Percentiles rank a stretch among this genome's conserved stretches.
Conservation (phyloP, 2,888 invertebrate genomes). For the Drosophila atripex region DNA sequence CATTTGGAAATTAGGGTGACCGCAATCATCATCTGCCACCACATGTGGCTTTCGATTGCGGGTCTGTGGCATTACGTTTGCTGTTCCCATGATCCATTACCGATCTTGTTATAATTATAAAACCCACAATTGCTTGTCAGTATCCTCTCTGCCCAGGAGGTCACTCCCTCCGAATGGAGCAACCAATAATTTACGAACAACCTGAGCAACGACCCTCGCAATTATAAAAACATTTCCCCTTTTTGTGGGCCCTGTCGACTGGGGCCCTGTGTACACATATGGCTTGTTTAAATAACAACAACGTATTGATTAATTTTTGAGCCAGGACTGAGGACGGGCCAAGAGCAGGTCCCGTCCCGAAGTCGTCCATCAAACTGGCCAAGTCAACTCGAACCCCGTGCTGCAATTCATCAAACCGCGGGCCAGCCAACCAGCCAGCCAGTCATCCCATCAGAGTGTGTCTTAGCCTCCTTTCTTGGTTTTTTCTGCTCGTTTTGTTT, state of each 20-base stretch:
- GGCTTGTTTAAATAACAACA: slow-evolving; percentile 60
- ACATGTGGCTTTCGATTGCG: slow-evolving; percentile 6
- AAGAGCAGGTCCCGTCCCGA: slow-evolving; percentile 38
- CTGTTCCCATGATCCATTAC: slow-evolving; percentile 36
- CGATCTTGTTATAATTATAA: slow-evolving; percentile 49
- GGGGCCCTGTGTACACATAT: slow-evolving; percentile 12
- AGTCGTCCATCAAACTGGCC: slow-evolving; percentile 71
- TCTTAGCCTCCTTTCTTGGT: slow-evolving; percentile 12
- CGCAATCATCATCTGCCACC: slow-evolving; percentile 18
- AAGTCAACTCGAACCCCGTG: slow-evolving; percentile 58
- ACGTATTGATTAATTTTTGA: slow-evolving; percentile 74
- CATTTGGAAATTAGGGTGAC: slow-evolving; percentile 9
- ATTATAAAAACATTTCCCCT: slow-evolving; percentile 71
- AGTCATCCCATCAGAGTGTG: slow-evolving; percentile 4
- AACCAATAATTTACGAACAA: slow-evolving; percentile 71
- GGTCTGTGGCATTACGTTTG: no score
- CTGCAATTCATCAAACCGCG: slow-evolving; percentile 73
- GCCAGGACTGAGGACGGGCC: slow-evolving; percentile 27
- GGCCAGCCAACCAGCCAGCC: background rate
- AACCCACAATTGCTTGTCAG: slow-evolving; percentile 43
- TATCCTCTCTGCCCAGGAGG: slow-evolving; percentile 11
- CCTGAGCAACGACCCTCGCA: slow-evolving; percentile 69
- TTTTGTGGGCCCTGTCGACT: slow-evolving; percentile 7
- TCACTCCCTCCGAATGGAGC: slow-evolving; percentile 35
- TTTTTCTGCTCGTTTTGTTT: slow-evolving; percentile 63